Evolutionary conservation across 2,797 vertebrate genomes (phyloP).

Genomic region (Lacerta bilineata): DNA sequence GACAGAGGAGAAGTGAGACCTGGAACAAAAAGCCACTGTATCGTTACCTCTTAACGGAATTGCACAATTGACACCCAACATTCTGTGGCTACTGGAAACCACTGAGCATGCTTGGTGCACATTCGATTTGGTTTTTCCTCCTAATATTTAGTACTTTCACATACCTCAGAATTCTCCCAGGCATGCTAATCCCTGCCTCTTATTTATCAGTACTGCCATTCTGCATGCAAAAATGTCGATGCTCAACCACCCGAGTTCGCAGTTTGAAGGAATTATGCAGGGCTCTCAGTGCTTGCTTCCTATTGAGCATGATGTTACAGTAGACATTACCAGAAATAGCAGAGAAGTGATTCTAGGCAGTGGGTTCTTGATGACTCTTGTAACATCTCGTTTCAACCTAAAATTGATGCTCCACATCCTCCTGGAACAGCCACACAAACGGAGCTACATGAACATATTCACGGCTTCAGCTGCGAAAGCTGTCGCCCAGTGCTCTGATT

Average conservation of each 20-base stretch:
- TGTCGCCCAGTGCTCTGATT: conserved; percentile 5
- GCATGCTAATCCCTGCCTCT: not conserved
- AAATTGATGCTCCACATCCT: not conserved
- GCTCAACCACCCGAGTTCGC: not conserved
- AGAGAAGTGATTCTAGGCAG: not conserved
- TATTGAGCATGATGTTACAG: too few relatives aligned
- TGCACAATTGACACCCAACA: not conserved
- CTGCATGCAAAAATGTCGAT: not conserved
- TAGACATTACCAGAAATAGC: not conserved
- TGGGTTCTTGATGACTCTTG: not conserved
- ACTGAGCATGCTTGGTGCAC: too few relatives aligned
- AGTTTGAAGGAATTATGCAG: not conserved
- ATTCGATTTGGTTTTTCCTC: too few relatives aligned
- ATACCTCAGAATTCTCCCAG: not conserved
- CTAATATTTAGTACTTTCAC: not conserved
- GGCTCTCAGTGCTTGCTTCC: not conserved
- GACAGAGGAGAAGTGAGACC: not conserved
- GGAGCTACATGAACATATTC: not conserved
- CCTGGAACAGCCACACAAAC: not conserved
- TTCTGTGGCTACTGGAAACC: not conserved
- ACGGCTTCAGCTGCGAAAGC: not conserved
- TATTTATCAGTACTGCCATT: not conserved
- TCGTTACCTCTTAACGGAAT: not conserved
- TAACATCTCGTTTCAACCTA: not conserved
- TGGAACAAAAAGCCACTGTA: not conserved